phyloP scores from a whole-genome alignment of 2,797 vertebrate species.

The Lophius americanus region DNA sequence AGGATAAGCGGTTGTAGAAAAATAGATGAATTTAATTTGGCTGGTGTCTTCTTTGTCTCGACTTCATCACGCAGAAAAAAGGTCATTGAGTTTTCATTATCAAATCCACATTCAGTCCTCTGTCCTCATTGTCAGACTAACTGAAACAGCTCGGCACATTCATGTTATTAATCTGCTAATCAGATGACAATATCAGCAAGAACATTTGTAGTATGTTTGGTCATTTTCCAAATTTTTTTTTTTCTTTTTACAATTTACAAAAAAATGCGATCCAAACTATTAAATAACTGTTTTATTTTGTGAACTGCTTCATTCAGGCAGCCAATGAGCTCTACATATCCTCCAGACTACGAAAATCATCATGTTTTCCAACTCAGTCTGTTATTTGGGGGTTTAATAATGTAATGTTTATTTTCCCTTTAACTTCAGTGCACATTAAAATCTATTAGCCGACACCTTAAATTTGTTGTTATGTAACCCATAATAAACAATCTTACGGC shows the following conservation, averaged over 20 bases:
- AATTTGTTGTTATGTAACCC: background rate
- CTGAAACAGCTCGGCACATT: constrained; percentile 28
- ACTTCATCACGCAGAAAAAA: too few relatives aligned
- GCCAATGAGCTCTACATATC: too few relatives aligned
- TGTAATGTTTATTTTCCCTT: background rate
- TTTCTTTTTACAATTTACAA: background rate
- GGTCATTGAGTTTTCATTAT: too few relatives aligned
- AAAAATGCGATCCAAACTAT: background rate
- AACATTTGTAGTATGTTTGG: background rate
- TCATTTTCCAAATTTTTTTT: background rate
- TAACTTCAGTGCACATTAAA: background rate
- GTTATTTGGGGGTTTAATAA: too few relatives aligned
- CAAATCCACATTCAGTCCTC: constrained; percentile 10
- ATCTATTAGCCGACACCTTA: background rate
- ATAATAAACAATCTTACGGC: background rate
- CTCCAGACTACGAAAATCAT: too few relatives aligned
- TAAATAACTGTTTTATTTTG: background rate
- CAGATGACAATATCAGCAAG: background rate
- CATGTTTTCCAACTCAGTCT: too few relatives aligned
- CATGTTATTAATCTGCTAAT: background rate
- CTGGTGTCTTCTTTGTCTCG: too few relatives aligned
- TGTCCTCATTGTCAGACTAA: constrained; percentile 31
- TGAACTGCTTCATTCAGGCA: too few relatives aligned
- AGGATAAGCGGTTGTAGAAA: too few relatives aligned
- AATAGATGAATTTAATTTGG: too few relatives aligned